phyloP scores from a whole-genome alignment of 2,113 vertebrate species.

The Illadopsis cleaveri region DNA sequence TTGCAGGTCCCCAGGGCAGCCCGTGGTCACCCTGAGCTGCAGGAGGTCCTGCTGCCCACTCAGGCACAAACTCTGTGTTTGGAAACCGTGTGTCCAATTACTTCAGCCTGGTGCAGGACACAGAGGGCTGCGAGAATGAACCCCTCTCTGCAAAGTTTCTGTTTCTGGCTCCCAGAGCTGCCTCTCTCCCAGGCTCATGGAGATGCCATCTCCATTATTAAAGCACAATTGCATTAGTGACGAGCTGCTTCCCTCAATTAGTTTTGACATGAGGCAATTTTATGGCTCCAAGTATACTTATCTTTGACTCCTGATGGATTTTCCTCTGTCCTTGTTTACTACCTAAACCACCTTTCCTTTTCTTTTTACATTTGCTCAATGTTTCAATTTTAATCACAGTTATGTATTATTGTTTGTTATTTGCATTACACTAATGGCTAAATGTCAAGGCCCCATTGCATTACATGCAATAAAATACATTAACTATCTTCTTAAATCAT shows the following conservation, averaged over 20 bases:
- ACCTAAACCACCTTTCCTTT: conserved; percentile 20
- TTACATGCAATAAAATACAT: background rate
- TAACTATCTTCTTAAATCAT: background rate
- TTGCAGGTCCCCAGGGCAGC: conserved; percentile 36
- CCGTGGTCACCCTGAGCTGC: conserved; percentile 32
- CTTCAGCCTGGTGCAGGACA: conserved; percentile 65
- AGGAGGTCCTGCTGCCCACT: conserved; percentile 43
- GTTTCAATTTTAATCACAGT: conserved; percentile 43
- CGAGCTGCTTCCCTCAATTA: conserved; percentile 64
- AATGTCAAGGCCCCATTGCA: background rate
- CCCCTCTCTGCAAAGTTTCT: conserved; percentile 50
- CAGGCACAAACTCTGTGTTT: conserved; percentile 61
- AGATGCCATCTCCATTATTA: conserved; percentile 69
- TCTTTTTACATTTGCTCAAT: conserved; percentile 18
- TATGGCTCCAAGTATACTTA: conserved; percentile 64
- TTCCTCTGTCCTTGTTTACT: conserved; percentile 61
- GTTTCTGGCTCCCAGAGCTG: conserved; percentile 16
- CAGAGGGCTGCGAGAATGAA: conserved; percentile 52
- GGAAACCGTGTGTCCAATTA: conserved; percentile 50
- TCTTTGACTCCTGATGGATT: conserved; percentile 63
- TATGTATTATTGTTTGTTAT: conserved; percentile 27
- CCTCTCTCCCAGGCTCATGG: conserved; percentile 51
- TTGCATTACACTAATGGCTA: conserved; percentile 22
- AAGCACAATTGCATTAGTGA: conserved; percentile 67
- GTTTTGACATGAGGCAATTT: conserved; percentile 71